These are phyloP conservation scores for Slavum lentiscoides DNA, from an alignment of 2,888 invertebrate genomes.

Conservation along the genomic window DNA sequence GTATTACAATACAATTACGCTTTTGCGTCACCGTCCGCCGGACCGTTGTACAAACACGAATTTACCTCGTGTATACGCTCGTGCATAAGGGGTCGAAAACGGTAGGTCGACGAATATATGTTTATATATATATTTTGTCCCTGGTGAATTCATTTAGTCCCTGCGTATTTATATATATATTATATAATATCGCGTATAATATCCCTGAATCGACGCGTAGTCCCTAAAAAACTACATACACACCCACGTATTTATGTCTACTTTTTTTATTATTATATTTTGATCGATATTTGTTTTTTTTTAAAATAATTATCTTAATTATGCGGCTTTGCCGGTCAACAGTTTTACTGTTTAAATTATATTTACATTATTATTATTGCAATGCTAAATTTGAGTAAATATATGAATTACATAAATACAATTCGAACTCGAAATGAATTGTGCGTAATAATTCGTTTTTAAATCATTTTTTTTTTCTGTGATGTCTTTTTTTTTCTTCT, in stretches of 20 bases:
- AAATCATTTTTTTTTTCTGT: too few species aligned
- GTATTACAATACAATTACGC: slow-evolving; percentile 38
- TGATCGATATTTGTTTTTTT: slow-evolving; percentile 27
- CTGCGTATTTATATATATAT: neutral
- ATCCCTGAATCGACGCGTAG: neutral
- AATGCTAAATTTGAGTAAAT: too few species aligned
- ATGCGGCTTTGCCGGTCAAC: too few species aligned
- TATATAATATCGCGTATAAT: neutral
- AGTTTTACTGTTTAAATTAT: too few species aligned
- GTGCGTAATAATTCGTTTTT: too few species aligned
- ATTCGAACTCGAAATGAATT: too few species aligned
- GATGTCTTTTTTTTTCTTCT: too few species aligned
- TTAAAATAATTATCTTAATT: slow-evolving; percentile 9
- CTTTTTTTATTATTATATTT: slow-evolving; percentile 1
- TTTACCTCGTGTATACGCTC: slow-evolving; percentile 9
- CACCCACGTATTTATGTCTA: neutral
- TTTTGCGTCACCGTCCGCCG: slow-evolving; percentile 23
- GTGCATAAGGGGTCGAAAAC: neutral
- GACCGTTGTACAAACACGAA: slow-evolving; percentile 28
- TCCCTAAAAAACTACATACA: slow-evolving; percentile 4
- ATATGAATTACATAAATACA: too few species aligned
- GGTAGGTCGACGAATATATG: neutral
- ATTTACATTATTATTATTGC: too few species aligned
- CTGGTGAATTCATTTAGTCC: slow-evolving; percentile 2
- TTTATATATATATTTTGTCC: slow-evolving; percentile 16